Base-by-base conservation (phyloP, 37 sponge, comb jelly and placozoan species). In the Beroe ovata region DNA sequence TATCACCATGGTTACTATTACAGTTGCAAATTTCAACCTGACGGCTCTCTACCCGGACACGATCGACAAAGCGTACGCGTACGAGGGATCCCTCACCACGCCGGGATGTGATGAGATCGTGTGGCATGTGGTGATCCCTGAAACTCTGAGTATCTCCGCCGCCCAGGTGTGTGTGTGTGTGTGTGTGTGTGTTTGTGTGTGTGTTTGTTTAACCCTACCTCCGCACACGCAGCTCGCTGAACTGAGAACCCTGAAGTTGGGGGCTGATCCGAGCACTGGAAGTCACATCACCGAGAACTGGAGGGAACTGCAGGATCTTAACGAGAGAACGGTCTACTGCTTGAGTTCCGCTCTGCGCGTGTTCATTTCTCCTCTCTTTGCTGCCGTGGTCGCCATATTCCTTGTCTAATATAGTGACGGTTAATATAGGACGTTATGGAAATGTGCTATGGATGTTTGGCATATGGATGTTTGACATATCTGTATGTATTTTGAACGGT, bases 31-130 rank as follows among this genome's bases (percentile, higher is more conserved):
- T 0, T 77, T 77, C 54, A 23, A 77, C 54, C 47, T 77, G 42
- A 19, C 26, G 26, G 84, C 84, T 29, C 84, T 77, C 54, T 77
- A 40, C 47, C 84, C 84, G 11, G 14, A 18, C 38, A n/a, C 35
- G 54, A 41, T 77, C 28, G 38, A 77, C 22, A 2, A 1, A 1
- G 84, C 33, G 28, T 42, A 42, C 60, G 20, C 61, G n/a, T 88
- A 88, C 61, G 62, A 59, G n/a, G 89, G 89, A 1, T 42, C 60
- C 36, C 61, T 88, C 33, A 88, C 89, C 38, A 88, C 89, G 26
- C 89, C 89, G 11, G 38, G 16, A 6, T 88, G 89, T 60, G 62
- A 88, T 32, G 89, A 88, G 38, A 32, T 29, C 6, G 89, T 88
- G 18, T 54, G 39, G 33, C 39, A 54, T 34, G 38, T 88, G 54